Conservation (phyloP, 2,888 invertebrate species). For the Zonitis immaculata region DNA sequence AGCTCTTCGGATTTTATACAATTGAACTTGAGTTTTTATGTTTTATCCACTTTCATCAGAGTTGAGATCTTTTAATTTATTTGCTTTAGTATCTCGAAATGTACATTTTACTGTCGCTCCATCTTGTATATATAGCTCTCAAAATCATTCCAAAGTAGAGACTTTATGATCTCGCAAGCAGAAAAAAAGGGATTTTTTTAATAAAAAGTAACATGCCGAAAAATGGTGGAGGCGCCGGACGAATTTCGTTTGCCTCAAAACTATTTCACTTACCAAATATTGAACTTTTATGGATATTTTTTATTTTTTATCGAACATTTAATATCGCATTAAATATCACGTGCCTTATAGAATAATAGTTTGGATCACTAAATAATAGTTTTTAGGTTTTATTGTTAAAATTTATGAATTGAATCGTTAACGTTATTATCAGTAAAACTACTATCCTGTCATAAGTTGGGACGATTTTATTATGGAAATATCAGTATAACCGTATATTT, state of each 20-base stretch:
- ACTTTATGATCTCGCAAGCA: background rate
- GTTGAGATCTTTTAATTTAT: constrained; percentile 1
- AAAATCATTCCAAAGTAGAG: background rate
- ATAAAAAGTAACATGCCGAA: background rate
- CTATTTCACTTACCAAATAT: too few relatives aligned
- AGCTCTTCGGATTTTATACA: background rate
- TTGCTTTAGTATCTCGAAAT: background rate
- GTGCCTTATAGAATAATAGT: too few relatives aligned
- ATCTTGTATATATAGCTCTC: background rate
- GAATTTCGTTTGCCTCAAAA: background rate
- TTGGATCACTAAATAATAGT: too few relatives aligned
- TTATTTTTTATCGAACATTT: too few relatives aligned
- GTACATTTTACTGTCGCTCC: background rate
- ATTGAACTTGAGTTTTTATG: background rate
- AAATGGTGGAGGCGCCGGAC: background rate
- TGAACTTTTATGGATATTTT: too few relatives aligned
- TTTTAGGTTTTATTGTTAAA: too few relatives aligned
- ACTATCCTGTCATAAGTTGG: background rate
- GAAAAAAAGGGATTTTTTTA: background rate
- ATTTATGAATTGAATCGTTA: background rate
- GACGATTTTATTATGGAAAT: background rate
- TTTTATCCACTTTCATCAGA: background rate
- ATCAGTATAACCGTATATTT: background rate
- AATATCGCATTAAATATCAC: too few relatives aligned
- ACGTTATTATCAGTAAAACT: background rate